Base-by-base conservation (phyloP, 2,113 vertebrate species). In the Meriones unguiculatus region DNA sequence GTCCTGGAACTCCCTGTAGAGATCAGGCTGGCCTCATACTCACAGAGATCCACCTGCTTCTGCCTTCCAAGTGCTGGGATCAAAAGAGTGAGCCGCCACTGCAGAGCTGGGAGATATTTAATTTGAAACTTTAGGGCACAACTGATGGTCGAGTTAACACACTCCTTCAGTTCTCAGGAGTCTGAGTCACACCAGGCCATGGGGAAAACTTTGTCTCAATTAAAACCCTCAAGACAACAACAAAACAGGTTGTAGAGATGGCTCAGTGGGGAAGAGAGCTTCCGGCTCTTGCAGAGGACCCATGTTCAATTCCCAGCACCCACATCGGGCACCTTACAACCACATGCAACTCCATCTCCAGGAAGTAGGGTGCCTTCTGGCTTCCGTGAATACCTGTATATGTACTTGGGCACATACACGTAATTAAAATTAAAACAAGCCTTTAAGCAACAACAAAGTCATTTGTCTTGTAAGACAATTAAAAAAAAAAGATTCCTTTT, bases 121-220 rank as follows among this genome's bases (percentile, higher is more conserved):
- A 80, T 95, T 95, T 96, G 50, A 94, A 96, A 94, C 85, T 89
- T 96, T 91, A 89, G 87, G 92, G 78, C 90, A 69, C 9, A 72
- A 2, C 76, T n/a, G 41, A 57, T 22, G n/a, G 4, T 35, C 32
- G 28, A 13, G 8, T 52, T 15, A 38, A 46, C 13, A 38, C 22
- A 54, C 22, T 3, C 70, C 38, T 25, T 54, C 13, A 38, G 20
- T n/a, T 15, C 38, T 72, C 52, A 52, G 69, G 13, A 88, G 69
- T 1, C 32, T 72, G 69, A 57, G 50, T 32, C 22, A 7, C 50
- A 50, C 6, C 3, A 70, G 46, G 52, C 46, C 46, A 46, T 5
- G 46, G 46, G 18, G 28, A 20, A 38, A 52, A 72, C 35, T 50
- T 25, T 73, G 50, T 73, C 7, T 72, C 20, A 70, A 50, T 46